Base-by-base conservation (phyloP, 2,797 vertebrate species). In the Centroberyx gerrardi region DNA sequence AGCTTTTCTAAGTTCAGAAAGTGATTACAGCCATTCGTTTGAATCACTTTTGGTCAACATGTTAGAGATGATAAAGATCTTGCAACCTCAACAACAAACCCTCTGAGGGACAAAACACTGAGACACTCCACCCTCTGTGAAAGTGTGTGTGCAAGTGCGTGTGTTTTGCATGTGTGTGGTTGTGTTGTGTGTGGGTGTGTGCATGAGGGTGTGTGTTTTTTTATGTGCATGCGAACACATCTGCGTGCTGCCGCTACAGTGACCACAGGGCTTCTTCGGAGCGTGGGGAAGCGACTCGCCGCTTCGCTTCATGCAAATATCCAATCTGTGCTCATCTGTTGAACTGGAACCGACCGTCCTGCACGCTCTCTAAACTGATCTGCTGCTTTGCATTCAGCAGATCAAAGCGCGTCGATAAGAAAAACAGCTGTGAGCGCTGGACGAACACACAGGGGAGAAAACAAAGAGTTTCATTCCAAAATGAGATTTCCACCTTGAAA, bases 271-370 rank as follows among this genome's bases (percentile, higher is more conserved):
- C 27, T 49, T 13, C 54, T 31, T 7, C n/a, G 18, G 36, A 46
- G 44, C 9, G 31, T 0, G 18, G 18, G 36, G 62, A 42, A 22
- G 8, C 8, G 5, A 58, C 65, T 59, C 13, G 22, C 7, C 14
- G 54, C 14, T 18, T 52, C 28, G 14, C 17, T 53, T 28, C 48
- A 84, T 79, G 81, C 72, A 83, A 79, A 87, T 68, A 29, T 54
- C 1, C 42, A 62, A 58, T 56, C 28, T 54, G 66, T 12, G 42
- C 36, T 63, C 40, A 44, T 71, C 31, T 49, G 38, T 62, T 28
- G 59, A 61, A 2, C 13, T 49, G 29, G 22, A 46, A 29, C n/a
- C 17, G 5, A 31, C 5, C 42, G 31, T 27, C 28, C 40, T 33
- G 12, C 22, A 17, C n/a, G 12, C 12, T 5, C 1, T 46, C 18